Evolutionary conservation across 2,888 invertebrate genomes (phyloP).

Genomic region (Eupeodes latifasciatus): DNA sequence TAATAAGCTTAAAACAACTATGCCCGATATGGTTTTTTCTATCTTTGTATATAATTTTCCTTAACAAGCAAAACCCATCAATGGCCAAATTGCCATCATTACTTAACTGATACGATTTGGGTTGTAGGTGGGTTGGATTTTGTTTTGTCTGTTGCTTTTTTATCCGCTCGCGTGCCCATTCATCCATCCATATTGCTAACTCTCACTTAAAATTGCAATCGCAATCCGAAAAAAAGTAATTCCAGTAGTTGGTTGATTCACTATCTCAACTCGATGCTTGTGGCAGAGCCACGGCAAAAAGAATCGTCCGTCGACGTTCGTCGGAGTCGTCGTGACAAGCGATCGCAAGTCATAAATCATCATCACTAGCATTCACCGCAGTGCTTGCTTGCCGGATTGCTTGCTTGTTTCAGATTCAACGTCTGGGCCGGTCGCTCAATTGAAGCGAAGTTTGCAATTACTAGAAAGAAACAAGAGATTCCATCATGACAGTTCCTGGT

Average conservation of each 20-base stretch:
- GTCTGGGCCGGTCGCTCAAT: constrained; percentile 37
- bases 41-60: constrained; percentile 19
- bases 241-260: constrained; percentile 64
- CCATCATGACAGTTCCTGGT: constrained; percentile 71
- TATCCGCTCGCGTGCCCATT: constrained; percentile 62
- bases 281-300: background rate
- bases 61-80: constrained; percentile 68
- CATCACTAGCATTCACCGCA: constrained; percentile 61
- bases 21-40: constrained; percentile 14
- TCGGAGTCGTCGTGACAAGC: constrained; percentile 68
- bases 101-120: constrained; percentile 64
- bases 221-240: constrained; percentile 55
- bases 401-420: background rate
- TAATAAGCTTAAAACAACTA: background rate
- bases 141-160: background rate
- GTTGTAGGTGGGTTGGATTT: constrained; percentile 53
- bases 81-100: constrained; percentile 73
- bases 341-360: constrained; percentile 73
- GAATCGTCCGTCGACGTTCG: constrained; percentile 36
- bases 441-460: constrained; percentile 71
- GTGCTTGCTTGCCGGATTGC: background rate
- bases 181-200: constrained; percentile 43
- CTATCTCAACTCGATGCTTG: constrained; percentile 31
- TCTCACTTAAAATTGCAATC: constrained; percentile 45
- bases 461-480: constrained; percentile 68